Evolutionary conservation across 2,888 invertebrate genomes (phyloP).

Genomic region (Acheta domesticus): DNA sequence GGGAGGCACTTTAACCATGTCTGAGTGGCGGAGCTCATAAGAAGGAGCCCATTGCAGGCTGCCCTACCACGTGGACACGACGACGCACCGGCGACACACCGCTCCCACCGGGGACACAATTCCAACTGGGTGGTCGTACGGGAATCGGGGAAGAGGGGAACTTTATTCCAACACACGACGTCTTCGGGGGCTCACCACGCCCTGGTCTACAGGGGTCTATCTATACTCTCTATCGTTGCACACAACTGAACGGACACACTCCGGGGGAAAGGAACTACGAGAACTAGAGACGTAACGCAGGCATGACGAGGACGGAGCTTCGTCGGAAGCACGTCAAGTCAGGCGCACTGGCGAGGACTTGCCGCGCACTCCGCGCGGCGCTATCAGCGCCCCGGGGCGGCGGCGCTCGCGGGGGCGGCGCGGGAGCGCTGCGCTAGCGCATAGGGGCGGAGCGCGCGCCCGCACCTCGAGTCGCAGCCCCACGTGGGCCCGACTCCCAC

Average conservation of each 20-base stretch:
- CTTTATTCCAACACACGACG: too few relatives aligned
- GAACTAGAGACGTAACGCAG: too few relatives aligned
- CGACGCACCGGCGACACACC: background rate
- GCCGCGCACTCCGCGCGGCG: background rate
- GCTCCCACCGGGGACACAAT: too few relatives aligned
- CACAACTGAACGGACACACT: background rate
- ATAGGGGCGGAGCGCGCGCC: background rate
- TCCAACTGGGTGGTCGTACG: too few relatives aligned
- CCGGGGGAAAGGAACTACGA: background rate
- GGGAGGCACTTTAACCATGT: conserved; percentile 30
- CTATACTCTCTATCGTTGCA: too few relatives aligned
- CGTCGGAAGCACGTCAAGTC: conserved; percentile 2
- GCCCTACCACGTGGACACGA: background rate
- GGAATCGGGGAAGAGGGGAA: too few relatives aligned
- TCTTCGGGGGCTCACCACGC: too few relatives aligned
- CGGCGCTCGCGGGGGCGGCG: background rate
- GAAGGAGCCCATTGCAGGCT: conserved; percentile 18
- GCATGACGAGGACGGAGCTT: background rate
- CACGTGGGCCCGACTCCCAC: background rate
- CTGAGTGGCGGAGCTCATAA: conserved; percentile 26
- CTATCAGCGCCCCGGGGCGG: conserved; percentile 7
- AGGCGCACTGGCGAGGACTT: conserved; percentile 11
- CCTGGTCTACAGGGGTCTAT: too few relatives aligned
- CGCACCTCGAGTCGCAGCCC: background rate
- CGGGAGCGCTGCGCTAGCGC: background rate